Percentiles rank a stretch among this genome's conserved stretches.
phyloP scores from a whole-genome alignment of 2,113 vertebrate species.

The Desmodus rotundus region DNA sequence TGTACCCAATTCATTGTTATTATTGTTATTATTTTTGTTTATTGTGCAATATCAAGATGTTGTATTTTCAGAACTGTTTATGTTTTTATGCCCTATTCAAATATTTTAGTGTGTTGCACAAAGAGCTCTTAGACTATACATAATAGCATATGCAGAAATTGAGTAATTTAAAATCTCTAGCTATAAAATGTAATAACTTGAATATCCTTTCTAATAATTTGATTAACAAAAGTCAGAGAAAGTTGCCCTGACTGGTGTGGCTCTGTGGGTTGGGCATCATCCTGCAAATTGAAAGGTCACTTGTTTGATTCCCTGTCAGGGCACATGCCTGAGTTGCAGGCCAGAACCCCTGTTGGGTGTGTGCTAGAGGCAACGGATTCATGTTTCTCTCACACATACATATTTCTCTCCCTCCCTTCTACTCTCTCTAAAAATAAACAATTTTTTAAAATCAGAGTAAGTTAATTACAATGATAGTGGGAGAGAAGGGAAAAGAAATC shows the following conservation, averaged over 20 bases:
- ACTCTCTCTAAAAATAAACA: too few relatives aligned
- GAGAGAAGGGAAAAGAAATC: background rate
- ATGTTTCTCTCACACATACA: too few relatives aligned
- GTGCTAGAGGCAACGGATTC: too few relatives aligned
- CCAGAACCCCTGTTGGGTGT: too few relatives aligned
- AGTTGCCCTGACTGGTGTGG: too few relatives aligned
- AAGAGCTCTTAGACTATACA: constrained; percentile 40
- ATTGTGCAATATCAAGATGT: constrained; percentile 48
- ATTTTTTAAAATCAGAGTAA: background rate
- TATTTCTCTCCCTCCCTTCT: too few relatives aligned
- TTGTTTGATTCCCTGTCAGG: too few relatives aligned
- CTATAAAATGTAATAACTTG: constrained; percentile 9
- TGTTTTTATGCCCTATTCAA: constrained; percentile 58
- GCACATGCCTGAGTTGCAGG: too few relatives aligned
- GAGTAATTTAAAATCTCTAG: constrained; percentile 46
- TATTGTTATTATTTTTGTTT: background rate
- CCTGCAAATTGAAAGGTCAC: too few relatives aligned
- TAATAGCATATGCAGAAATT: background rate
- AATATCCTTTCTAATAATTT: constrained; percentile 48
- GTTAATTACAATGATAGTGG: background rate
- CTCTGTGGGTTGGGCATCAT: too few relatives aligned
- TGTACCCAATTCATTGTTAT: constrained; percentile 31
- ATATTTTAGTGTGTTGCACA: constrained; percentile 62
- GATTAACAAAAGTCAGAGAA: constrained; percentile 20
- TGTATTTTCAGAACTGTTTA: constrained; percentile 53